Base-by-base conservation (phyloP, 2,888 invertebrate genomes). In the Escarpia spicata region DNA sequence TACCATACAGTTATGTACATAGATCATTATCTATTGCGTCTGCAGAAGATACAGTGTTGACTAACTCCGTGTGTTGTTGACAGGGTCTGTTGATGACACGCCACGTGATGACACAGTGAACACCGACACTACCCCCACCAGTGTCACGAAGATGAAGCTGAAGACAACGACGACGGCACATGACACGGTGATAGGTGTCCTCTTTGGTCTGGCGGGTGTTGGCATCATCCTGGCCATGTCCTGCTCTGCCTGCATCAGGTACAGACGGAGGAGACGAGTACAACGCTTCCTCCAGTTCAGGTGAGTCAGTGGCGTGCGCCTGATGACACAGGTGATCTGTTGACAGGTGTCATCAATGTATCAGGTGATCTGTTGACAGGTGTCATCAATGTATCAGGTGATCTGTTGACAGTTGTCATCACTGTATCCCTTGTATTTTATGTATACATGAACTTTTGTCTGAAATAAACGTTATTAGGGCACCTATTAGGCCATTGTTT, bases 251-350 rank as follows among this genome's bases (percentile, higher is more conserved):
- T 75, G 19, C 3, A 26, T 19, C 75, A 75, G 19, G 75, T 75
- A 75, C 75, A 75, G 75, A 2, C 75, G 75, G 75, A 15, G 75
- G 75, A 75, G 75, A 75, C 75, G 75, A 19, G 19, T 75, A 75
- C 75, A 75, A 26, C 75, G 75, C 26, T 75, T 75, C 75, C 75
- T 75, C 75, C 75, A 75, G 75, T 75, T 75, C 75, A 75, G 75
- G 75, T 75, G 75, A 75, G 75, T 26, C 19, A 75, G 19, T 75
- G 75, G 75, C 75, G n/a, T 15, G 15, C 19, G 26, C n/a, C 6
- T 75, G 26, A 75, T 26, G n/a, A 75, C 19, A 26, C 75, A 15
- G 6, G 75, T 75, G 75, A 75, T 26, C 19, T 75, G 75, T 75
- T 75, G 75, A 75, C 75, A 75, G 19, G n/a, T 75, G n/a, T 75